Percentiles rank a stretch among this genome's conserved stretches.
phyloP scores from a whole-genome alignment of 2,113 vertebrate species.

The Aphyosemion australe region DNA sequence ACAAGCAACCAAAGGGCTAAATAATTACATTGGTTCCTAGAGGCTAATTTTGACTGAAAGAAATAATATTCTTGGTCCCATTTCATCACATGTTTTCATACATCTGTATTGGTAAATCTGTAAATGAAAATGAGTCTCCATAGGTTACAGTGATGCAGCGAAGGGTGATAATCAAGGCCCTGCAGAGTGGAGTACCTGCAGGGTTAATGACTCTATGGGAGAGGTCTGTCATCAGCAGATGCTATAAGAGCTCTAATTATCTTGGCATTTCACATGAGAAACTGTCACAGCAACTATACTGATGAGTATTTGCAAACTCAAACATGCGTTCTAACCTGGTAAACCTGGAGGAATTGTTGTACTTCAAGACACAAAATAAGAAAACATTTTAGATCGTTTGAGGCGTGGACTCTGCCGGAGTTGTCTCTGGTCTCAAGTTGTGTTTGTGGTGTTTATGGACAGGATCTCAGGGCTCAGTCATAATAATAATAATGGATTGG shows the following conservation, averaged over 20 bases:
- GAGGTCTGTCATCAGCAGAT: constrained; percentile 25
- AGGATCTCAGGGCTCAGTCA: too few species aligned
- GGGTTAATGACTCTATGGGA: constrained; percentile 27
- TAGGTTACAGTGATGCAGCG: constrained; percentile 6
- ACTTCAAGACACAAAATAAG: background rate
- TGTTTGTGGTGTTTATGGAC: too few species aligned
- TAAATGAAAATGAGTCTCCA: constrained; percentile 50
- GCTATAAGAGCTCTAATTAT: constrained; percentile 21
- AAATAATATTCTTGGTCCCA: constrained; percentile 63
- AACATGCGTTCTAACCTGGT: background rate
- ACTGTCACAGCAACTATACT: constrained; percentile 8
- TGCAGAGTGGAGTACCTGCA: constrained; percentile 19
- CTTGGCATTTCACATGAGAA: background rate
- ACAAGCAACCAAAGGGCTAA: constrained; percentile 68
- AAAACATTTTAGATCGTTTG: too few species aligned
- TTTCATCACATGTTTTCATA: constrained; percentile 50
- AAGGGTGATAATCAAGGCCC: constrained; percentile 32
- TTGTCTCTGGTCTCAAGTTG: too few species aligned
- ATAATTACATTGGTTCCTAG: constrained; percentile 75
- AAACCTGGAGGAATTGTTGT: background rate
- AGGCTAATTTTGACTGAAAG: constrained; percentile 69
- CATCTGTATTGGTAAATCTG: constrained; percentile 42
- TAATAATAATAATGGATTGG: too few species aligned
- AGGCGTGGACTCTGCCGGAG: too few species aligned
- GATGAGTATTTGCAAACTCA: constrained; percentile 3